These are phyloP conservation scores for Planococcus citri DNA, from an alignment of 1,140 invertebrate species.

Conservation along the genomic window DNA sequence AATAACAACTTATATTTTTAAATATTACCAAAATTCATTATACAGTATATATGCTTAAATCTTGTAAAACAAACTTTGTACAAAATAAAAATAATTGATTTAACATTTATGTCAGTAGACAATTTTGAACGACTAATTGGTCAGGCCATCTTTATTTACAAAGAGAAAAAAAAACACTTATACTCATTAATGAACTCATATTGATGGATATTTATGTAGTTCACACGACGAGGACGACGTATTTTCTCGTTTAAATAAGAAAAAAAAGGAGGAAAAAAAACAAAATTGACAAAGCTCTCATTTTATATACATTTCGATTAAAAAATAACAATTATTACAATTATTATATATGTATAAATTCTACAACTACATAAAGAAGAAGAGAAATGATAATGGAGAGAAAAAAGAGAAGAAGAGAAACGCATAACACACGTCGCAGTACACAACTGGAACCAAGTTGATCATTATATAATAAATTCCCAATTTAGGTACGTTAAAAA, in stretches of 20 bases:
- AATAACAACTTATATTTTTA: slow-evolving; percentile 21
- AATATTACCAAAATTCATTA: slow-evolving; percentile 21
- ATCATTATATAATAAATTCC: too few relatives aligned
- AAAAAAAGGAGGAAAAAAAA: slow-evolving; percentile 3
- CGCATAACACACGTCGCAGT: too few relatives aligned
- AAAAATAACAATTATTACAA: slow-evolving; percentile 13
- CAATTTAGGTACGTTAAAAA: too few relatives aligned
- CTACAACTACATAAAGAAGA: slow-evolving; percentile 8
- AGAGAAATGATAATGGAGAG: neutral
- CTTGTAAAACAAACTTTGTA: slow-evolving; percentile 18
- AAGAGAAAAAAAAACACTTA: too few relatives aligned
- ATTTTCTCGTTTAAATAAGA: neutral
- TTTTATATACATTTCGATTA: slow-evolving; percentile 16
- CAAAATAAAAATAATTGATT: slow-evolving; percentile 20
- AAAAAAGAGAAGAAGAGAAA: neutral
- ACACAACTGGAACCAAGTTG: too few relatives aligned
- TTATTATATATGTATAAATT: too few relatives aligned
- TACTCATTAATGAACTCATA: neutral
- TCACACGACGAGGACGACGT: neutral
- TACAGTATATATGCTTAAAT: slow-evolving; percentile 16
- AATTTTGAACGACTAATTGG: slow-evolving; percentile 16
- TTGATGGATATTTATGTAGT: neutral
- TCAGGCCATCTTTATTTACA: slow-evolving; percentile 3
- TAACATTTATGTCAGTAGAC: slow-evolving; percentile 16
- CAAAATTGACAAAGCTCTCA: slow-evolving; percentile 17